Conservation (phyloP, 2,113 vertebrate genomes). For the Myrmecophaga tridactyla region DNA sequence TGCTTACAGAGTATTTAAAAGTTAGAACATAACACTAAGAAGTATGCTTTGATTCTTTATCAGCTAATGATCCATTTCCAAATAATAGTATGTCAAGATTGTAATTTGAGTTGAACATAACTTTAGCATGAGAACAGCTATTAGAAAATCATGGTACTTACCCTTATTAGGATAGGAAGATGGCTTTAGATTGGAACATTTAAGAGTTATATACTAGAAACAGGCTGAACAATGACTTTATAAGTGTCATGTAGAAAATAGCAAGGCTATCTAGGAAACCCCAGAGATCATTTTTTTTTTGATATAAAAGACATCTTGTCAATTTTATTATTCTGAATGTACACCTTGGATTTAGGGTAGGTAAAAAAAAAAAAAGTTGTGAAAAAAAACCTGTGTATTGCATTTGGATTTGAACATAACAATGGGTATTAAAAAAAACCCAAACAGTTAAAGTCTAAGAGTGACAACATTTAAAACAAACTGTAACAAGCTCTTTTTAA, state of each 20-base stretch:
- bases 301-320: neutral
- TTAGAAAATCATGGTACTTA: neutral
- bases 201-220: neutral
- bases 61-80: neutral
- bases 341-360: neutral
- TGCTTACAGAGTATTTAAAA: neutral
- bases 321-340: neutral
- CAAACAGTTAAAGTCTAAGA: neutral
- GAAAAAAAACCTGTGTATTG: neutral
- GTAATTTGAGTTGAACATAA: neutral
- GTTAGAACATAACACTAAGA: neutral
- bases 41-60: neutral
- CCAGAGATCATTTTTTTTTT: neutral
- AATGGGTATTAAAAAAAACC: neutral
- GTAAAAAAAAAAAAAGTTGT: neutral
- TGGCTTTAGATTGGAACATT: neutral
- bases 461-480: neutral
- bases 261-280: neutral
- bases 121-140: neutral
- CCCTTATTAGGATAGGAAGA: neutral
- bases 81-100: neutral
- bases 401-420: neutral
- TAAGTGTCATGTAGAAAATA: neutral
- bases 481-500: neutral
- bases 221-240: neutral